Evolutionary conservation across 1,140 invertebrate species (phyloP), one percentile per base, ranked within the genome.

Genomic region (Theocolax elegans): DNA sequence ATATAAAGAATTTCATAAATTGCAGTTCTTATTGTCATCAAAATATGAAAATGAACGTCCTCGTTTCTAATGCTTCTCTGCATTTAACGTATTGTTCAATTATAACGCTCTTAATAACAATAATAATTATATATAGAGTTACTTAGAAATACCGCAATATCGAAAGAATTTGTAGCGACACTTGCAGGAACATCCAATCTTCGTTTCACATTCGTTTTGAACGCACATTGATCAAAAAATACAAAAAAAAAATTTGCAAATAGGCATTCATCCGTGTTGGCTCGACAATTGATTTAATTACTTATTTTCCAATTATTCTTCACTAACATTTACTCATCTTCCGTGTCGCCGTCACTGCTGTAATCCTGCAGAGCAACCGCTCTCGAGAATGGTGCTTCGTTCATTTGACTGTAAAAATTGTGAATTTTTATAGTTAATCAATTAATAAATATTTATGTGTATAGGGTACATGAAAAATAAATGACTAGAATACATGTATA

Each of bases 341-440:
- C 95, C 31, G 94, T 94, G 79, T 96, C 95, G 25, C 93, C 92
- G 78, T 96, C 95, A 84, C 94, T 96, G 60, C 92, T 95, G 87
- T 94, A 95, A 87, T 90, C 92, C 77, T 90, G 89, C 19, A 90
- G 85, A 74, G 89, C 80, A 62, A 88, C 86, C 78, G 90, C 88
- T 78, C 91, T 87, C 65, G 90, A 90, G 81, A 93, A 92, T 67
- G 93, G 92, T 23, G 92, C 91, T 78, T 90, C 89, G 78, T 93
- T 91, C 84, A 93, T 93, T 87, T 95, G 93, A 76, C 93, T 95
- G 85, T 25, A 87, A 84, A 78, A 79, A 77, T 73, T 77, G 23
- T 31, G 80, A 73, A 71, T 62, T 21, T 46, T 60, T 63, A 75
- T 64, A 49, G n/a, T 42, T 63, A 31, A 21, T 46, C 21, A 10